Evolutionary conservation across 2,113 vertebrate genomes (phyloP).

Genomic region (Phalacrocorax pelagicus): DNA sequence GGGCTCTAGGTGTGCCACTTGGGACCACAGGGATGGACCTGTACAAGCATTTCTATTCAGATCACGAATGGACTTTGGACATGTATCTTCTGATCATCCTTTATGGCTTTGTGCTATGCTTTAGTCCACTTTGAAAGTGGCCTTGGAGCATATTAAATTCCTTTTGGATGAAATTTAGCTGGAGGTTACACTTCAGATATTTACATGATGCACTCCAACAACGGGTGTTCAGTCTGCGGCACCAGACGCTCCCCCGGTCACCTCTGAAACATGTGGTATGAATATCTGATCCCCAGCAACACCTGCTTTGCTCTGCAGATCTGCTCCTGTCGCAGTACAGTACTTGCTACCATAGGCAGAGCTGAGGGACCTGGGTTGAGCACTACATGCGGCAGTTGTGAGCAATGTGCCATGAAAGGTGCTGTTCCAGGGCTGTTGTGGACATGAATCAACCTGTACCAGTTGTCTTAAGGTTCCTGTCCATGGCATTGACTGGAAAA

Average conservation of each 20-base stretch:
- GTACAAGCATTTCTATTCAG: background rate
- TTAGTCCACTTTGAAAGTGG: background rate
- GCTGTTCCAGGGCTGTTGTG: background rate
- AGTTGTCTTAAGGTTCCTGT: background rate
- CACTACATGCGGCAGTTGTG: background rate
- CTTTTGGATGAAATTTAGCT: background rate
- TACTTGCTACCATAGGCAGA: fast-evolving
- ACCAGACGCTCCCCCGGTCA: fast-evolving
- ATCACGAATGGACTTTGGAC: background rate
- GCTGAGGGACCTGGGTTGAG: background rate
- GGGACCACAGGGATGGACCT: background rate
- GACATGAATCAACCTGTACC: fast-evolving
- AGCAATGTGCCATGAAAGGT: background rate
- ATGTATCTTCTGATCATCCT: background rate
- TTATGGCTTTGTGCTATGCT: background rate
- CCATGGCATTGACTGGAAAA: background rate
- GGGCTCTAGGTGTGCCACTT: background rate
- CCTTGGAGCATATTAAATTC: background rate
- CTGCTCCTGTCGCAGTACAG: background rate
- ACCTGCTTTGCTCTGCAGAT: background rate
- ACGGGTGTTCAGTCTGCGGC: background rate
- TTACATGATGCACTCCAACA: background rate
- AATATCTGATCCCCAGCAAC: background rate
- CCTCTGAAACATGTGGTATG: fast-evolving
- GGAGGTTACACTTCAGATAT: background rate